Evolutionary conservation across 2,113 vertebrate genomes (phyloP), one percentile per base, ranked within the genome.

Genomic region (Actenoides hombroni): DNA sequence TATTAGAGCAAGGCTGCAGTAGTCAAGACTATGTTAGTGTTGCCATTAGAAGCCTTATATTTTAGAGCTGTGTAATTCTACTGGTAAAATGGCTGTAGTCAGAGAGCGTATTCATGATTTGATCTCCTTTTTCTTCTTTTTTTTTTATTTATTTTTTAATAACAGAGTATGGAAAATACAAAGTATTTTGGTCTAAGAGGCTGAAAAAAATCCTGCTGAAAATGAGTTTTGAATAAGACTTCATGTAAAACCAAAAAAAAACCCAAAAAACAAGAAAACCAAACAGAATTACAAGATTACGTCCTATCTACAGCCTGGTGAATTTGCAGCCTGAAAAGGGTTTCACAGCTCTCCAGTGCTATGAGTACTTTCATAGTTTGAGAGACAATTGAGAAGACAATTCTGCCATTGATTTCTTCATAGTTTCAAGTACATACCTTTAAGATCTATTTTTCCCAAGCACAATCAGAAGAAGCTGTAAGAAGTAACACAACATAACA

Each of bases 21-120:
- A 97, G 87, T 97, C 94, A 92, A 93, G 94, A 68, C 93, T 93
- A 16, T 91, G 92, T 83, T 94, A 95, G 90, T 82, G 75, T 96
- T 97, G 93, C 94, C 69, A 93, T 96, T 97, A 83, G 75, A 81
- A 94, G 20, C 79, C 61, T 88, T 92, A 42, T 75, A 95, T 95
- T 96, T 91, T 46, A 96, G 61, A 71, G 51, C 60, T 85, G 59
- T 88, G 80, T 78, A 92, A 95, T 85, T 92, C 79, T 84, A 73
- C 25, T 56, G 83, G 78, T 87, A 88, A 95, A 90, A 89, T 42
- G 70, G 40, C 39, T 91, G 67, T 40, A 94, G 63, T 64, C 59
- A 73, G 63, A 88, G 44, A 48, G 8, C 46, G 57, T 65, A 68
- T 39, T 67, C 24, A 42, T 78, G 23, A 83, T 39, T 83, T 83